Evolutionary conservation across 2,113 vertebrate species (phyloP), one percentile per base, ranked within the genome.

Genomic region (Scomber scombrus): DNA sequence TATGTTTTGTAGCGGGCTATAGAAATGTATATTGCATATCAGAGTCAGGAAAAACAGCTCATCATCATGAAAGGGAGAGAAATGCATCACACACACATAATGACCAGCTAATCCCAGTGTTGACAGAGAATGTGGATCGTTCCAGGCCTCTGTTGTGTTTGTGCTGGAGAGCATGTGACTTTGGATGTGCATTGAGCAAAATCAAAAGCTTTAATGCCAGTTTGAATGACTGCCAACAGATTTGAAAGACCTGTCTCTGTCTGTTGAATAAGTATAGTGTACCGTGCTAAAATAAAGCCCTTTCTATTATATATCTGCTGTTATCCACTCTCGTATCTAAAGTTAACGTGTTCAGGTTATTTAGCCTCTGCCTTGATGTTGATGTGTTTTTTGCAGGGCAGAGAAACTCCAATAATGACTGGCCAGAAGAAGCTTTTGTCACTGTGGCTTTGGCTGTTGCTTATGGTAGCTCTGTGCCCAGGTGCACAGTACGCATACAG

Each of bases 381-480:
- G 12, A 8, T 65, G 29, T 76, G n/a, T 83, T 60, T 60, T 74
- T 81, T 80, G 14, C 85, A 89, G 81, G 45, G 29, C 64, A 40
- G 62, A 70, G 34, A 65, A 26, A 72, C 45, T 88, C 54, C 80
- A 60, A 58, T 50, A 18, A 94, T 93, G 93, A 81, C 62, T 34
- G 77, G 50, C 65, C 78, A 47, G 57, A 80, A 82, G 76, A 93
- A 82, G 87, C 85, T 94, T 43, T 51, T 87, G 54, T 80, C 86
- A 0, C 67, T 95, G 45, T 94, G 92, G 86, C 47, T 88, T 19
- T 93, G 91, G 63, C 69, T 93, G 80, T 31, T 94, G 85, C 82
- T 95, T 3, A 40, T 89, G 47, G 75, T 88, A 0, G 55, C 88
- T 0, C 60, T 94, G 60, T 93, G 88, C 50, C 91, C 94, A 0